These are phyloP conservation scores for Ramphastos sulfuratus DNA, from an alignment of 2,113 vertebrate genomes.

Conservation along the genomic window DNA sequence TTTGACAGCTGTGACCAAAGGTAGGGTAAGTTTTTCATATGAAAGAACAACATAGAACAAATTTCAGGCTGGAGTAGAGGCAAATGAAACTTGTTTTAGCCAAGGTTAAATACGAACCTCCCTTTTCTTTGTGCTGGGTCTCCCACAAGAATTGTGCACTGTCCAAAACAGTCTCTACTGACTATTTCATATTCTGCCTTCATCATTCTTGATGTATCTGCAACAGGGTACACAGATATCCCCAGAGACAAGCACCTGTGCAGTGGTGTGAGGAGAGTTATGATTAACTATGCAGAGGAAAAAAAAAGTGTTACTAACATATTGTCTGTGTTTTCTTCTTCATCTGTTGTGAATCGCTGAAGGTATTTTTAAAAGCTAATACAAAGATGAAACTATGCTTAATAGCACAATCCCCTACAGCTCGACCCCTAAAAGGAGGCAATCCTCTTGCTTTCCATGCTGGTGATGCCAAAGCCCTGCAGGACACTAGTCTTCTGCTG, in stretches of 20 bases:
- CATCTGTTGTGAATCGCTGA: not conserved
- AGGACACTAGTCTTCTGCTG: not conserved
- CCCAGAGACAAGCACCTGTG: not conserved
- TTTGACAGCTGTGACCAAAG: not conserved
- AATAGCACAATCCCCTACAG: not conserved
- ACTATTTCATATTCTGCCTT: not conserved
- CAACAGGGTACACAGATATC: not conserved
- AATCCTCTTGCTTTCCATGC: not conserved
- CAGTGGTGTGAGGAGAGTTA: not conserved
- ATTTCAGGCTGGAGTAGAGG: not conserved
- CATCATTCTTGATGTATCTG: not conserved
- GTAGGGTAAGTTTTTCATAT: not conserved
- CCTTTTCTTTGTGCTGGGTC: not conserved
- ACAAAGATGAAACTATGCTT: not conserved
- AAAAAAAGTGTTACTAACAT: not conserved
- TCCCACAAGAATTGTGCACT: not conserved
- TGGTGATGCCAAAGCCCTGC: not conserved
- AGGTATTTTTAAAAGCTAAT: not conserved
- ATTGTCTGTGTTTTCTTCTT: not conserved
- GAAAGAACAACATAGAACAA: not conserved
- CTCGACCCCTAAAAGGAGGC: not conserved
- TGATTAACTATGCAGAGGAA: not conserved
- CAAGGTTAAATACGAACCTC: not conserved
- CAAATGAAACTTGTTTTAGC: not conserved
- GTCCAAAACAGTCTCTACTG: not conserved